Evolutionary conservation across 2,113 vertebrate genomes (phyloP).

Genomic region (Baryphthengus martii): DNA sequence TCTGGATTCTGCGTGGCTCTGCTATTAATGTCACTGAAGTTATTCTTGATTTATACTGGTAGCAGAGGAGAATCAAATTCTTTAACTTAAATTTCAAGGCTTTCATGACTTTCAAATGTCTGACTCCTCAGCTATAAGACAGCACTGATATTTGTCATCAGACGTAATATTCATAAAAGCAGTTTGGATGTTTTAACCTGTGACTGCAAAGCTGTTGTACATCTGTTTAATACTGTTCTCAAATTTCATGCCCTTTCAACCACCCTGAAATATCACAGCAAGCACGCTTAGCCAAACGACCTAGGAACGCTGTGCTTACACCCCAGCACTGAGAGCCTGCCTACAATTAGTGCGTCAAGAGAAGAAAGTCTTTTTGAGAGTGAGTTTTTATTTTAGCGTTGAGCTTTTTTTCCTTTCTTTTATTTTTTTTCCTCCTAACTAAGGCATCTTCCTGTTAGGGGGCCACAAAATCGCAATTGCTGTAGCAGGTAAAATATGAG

Average conservation of each 20-base stretch:
- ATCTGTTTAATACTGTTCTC: slow-evolving; percentile 20
- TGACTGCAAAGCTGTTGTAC: slow-evolving; percentile 21
- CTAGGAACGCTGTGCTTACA: background rate
- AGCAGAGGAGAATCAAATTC: slow-evolving; percentile 4
- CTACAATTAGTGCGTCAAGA: background rate
- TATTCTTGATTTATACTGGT: background rate
- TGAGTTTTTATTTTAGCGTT: background rate
- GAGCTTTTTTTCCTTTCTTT: background rate
- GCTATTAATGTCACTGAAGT: background rate
- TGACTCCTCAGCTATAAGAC: background rate
- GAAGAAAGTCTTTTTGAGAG: background rate
- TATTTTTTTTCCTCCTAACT: background rate
- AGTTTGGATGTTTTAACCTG: slow-evolving; percentile 43
- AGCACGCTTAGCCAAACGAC: background rate
- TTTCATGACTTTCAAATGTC: background rate
- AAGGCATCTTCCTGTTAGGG: background rate
- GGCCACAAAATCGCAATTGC: background rate
- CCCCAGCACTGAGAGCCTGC: background rate
- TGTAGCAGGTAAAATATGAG: background rate
- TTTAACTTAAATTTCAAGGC: slow-evolving; percentile 6
- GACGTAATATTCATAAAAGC: slow-evolving; percentile 32
- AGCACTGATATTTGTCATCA: background rate
- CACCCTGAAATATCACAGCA: slow-evolving; percentile 7
- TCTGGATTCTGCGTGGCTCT: background rate
- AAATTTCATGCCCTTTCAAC: slow-evolving; percentile 4